Evolutionary conservation across 2,888 invertebrate genomes (phyloP), one percentile per base, ranked within the genome.

Genomic region (Panzeria rudis): DNA sequence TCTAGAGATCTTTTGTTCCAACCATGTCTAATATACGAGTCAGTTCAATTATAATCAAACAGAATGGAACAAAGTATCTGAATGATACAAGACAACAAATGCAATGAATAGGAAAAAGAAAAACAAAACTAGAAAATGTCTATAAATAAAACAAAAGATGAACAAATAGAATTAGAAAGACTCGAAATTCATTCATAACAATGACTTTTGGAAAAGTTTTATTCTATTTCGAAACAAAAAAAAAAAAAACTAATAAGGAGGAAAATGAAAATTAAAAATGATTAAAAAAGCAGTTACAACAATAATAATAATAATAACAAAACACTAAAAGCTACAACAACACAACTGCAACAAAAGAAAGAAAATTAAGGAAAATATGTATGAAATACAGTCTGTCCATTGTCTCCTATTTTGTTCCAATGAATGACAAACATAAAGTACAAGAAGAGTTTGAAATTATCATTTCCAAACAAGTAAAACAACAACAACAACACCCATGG

Each of bases 171-270:
- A 86, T 84, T 86, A 79, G 76, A 68, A 72, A 79, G 35, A 86
- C 83, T 78, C 52, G 11, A 73, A 80, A 76, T 86, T 86, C 86
- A 86, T 86, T 86, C 82, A 86, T 82, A 84, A 83, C 82, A 82
- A 85, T 82, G 85, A 82, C 85, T 82, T 85, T 78, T 54, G 9
- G 41, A 64, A 84, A 71, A 41, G 41, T 79, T 71, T 71, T 54
- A 64, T 52, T 64, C 41, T 54, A 79, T 64, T 72, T 64, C 29
- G 3, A 17, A 56, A 66, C n/a, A 77, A 50, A 69, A 52, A 25
- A 41, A 64, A 6, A 52, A 52, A 41, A 54, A 32, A 23, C 20
- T 15, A 61, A 62, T 41, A 38, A 64, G 66, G 29, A 59, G 25
- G 17, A 71, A 66, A 72, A 64, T 44, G 35, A 64, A 72, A 72